Evolutionary conservation across 2,113 vertebrate species (phyloP).

Genomic region (Rhinoderma darwinii): DNA sequence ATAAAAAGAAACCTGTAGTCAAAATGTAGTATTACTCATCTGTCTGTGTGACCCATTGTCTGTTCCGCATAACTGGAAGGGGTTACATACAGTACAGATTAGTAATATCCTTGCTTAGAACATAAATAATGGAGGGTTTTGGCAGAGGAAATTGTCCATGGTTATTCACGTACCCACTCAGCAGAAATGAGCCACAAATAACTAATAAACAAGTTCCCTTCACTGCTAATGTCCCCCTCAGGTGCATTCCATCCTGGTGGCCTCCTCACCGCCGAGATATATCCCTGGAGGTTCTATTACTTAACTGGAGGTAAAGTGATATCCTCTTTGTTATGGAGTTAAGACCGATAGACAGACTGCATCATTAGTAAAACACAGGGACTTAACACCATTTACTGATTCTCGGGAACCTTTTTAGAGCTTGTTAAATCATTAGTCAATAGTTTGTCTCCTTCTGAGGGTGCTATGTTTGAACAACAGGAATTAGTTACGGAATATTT

Average conservation of each 20-base stretch:
- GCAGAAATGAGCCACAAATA: slow-evolving; percentile 57
- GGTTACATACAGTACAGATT: slow-evolving; percentile 43
- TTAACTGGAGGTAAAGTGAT: slow-evolving; percentile 63
- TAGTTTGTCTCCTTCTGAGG: slow-evolving; percentile 33
- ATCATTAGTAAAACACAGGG: slow-evolving; percentile 53
- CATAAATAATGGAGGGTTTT: slow-evolving; percentile 33
- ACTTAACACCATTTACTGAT: slow-evolving; percentile 40
- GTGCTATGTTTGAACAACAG: slow-evolving; percentile 17
- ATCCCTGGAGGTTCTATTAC: slow-evolving; percentile 64
- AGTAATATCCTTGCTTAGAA: slow-evolving; percentile 53
- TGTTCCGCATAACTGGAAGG: slow-evolving; percentile 22
- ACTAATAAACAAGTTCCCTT: slow-evolving; percentile 66
- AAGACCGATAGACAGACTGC: slow-evolving; percentile 15
- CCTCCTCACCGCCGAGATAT: slow-evolving; percentile 62
- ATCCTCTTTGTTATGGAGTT: slow-evolving; percentile 62
- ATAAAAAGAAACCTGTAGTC: slow-evolving; percentile 1
- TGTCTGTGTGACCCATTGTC: slow-evolving; percentile 5
- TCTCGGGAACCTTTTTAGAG: slow-evolving; percentile 29
- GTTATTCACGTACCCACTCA: slow-evolving; percentile 29
- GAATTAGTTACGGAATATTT: slow-evolving; percentile 48
- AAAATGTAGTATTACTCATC: slow-evolving; percentile 38
- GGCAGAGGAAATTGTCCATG: slow-evolving; percentile 27
- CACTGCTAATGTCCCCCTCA: slow-evolving; percentile 62
- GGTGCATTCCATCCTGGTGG: slow-evolving; percentile 71
- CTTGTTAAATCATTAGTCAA: slow-evolving; percentile 39